Conservation (phyloP, 2,888 invertebrate species). For the Baccha elongata region DNA sequence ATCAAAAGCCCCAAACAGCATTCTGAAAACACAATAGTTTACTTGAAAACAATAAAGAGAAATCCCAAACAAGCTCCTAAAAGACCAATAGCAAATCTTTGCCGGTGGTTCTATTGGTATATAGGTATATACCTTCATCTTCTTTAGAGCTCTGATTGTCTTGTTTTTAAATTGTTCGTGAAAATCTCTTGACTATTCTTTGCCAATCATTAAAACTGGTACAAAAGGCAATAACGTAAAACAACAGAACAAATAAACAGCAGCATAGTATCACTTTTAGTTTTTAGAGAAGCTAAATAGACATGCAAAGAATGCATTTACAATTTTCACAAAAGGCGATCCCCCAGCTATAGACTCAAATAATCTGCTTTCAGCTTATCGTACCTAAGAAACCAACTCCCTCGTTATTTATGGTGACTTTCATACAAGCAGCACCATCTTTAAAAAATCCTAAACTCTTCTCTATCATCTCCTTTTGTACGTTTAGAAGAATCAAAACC, state of each 20-base stretch:
- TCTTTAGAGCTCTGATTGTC: constrained; percentile 10
- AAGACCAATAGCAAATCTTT: constrained; percentile 25
- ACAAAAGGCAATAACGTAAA: constrained; percentile 22
- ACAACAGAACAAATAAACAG: constrained; percentile 9
- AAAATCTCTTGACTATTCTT: constrained; percentile 42
- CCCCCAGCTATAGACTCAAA: constrained; percentile 46
- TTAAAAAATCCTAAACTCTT: background rate
- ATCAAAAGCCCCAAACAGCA: constrained; percentile 11
- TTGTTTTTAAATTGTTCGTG: constrained; percentile 8
- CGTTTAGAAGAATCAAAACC: background rate
- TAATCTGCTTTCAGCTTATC: constrained; percentile 20
- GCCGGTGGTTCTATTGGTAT: background rate
- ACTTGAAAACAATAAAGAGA: constrained; percentile 32
- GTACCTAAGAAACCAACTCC: background rate
- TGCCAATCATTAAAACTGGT: constrained; percentile 39
- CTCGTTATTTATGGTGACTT: constrained; percentile 46
- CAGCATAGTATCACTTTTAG: background rate
- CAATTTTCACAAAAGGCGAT: constrained; percentile 58
- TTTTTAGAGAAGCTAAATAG: background rate
- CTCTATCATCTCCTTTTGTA: background rate
- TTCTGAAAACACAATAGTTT: constrained; percentile 1
- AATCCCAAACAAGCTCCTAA: constrained; percentile 33
- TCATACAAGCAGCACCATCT: background rate
- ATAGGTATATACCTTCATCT: background rate
- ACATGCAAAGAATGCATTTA: constrained; percentile 41